Percentiles rank a stretch among this genome's conserved stretches.
Evolutionary conservation across 2,797 vertebrate genomes (phyloP).

Genomic region (Podarcis siculus): DNA sequence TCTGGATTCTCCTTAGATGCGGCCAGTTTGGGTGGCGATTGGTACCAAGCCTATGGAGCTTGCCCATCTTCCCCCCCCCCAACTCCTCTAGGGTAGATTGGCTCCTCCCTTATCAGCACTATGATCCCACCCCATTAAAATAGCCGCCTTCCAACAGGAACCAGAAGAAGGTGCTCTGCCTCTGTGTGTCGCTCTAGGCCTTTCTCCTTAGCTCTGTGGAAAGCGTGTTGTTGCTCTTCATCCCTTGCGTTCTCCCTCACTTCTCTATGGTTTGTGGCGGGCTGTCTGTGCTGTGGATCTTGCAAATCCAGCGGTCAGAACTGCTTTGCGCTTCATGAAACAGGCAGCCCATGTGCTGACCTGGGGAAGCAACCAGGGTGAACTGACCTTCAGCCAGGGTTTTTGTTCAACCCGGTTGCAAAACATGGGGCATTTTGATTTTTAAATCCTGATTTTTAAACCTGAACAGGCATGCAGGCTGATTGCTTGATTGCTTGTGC

Average conservation of each 20-base stretch:
- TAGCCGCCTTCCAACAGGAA: too few species aligned
- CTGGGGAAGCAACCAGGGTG: not conserved
- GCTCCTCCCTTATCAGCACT: not conserved
- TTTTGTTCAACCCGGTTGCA: too few species aligned
- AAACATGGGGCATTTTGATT: not conserved
- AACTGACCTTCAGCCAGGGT: not conserved
- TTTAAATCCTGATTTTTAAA: too few species aligned
- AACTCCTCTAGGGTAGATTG: not conserved
- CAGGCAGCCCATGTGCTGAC: not conserved
- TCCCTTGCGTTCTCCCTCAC: not conserved
- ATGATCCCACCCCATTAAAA: too few species aligned
- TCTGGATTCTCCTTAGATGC: not conserved
- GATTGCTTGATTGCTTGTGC: not conserved
- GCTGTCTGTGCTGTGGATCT: not conserved
- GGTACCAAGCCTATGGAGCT: too few species aligned
- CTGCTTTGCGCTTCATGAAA: not conserved
- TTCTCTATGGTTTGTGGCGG: not conserved
- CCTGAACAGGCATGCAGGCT: not conserved
- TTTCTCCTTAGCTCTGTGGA: not conserved
- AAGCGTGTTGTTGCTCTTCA: not conserved
- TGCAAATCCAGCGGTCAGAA: not conserved
- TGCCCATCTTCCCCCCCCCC: too few species aligned
- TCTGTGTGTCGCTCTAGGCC: not conserved
- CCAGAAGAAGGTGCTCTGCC: too few species aligned
- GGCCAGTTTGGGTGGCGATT: not conserved